Evolutionary conservation across 64 coral and sea anemone species (phyloP).

Genomic region (Actinia tenebrosa): DNA sequence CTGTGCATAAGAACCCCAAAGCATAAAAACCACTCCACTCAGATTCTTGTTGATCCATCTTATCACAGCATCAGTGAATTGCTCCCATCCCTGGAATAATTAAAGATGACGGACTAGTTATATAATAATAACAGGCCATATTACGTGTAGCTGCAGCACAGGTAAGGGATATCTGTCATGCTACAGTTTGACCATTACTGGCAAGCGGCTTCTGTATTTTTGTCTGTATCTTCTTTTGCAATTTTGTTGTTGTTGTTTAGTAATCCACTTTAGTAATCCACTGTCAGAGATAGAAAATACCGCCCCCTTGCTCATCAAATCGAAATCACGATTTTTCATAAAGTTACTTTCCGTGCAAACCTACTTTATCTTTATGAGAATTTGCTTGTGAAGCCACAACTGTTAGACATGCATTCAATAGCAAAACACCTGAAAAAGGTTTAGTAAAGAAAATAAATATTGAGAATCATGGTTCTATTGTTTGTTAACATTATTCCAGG

Average conservation of each 20-base stretch:
- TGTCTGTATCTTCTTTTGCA: too few species aligned
- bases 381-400: slow-evolving; percentile 92
- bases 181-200: too few species aligned
- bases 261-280: too few species aligned
- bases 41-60: slow-evolving; percentile 89
- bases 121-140: neutral
- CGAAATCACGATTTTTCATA: too few species aligned
- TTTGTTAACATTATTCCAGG: neutral
- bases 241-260: too few species aligned
- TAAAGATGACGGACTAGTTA: neutral
- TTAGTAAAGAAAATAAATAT: neutral
- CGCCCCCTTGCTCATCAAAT: too few species aligned
- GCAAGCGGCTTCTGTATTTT: too few species aligned
- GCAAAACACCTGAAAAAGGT: slow-evolving; percentile 65
- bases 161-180: too few species aligned
- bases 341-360: neutral
- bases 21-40: slow-evolving; percentile 79
- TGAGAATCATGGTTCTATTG: neutral
- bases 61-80: slow-evolving; percentile 98
- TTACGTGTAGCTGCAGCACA: too few species aligned
- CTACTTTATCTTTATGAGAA: slow-evolving; percentile 96
- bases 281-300: too few species aligned
- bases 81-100: slow-evolving; percentile 79
- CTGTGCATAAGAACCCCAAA: slow-evolving; percentile 97
- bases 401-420: slow-evolving; percentile 93